These are phyloP conservation scores for Incurvaria masculella DNA, from an alignment of 2,888 invertebrate genomes.

Conservation along the genomic window DNA sequence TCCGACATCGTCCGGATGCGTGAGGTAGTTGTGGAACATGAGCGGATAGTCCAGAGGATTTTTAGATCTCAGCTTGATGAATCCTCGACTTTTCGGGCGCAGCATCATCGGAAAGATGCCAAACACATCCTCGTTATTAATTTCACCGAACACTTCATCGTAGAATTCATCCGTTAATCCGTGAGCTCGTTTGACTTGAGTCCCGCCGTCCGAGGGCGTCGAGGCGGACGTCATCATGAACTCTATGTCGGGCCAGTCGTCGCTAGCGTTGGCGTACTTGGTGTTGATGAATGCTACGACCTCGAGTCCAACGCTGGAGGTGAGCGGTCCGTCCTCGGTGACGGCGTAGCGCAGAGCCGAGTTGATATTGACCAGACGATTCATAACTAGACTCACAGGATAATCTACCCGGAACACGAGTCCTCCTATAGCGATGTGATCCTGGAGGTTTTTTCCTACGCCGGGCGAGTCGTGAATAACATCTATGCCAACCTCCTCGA, in stretches of 20 bases:
- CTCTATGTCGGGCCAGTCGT: conserved; percentile 91
- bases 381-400: conserved; percentile 76
- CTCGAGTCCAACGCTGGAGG: conserved; percentile 84
- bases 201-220: conserved; percentile 81
- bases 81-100: conserved; percentile 82
- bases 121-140: conserved; percentile 73
- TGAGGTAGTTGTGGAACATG: conserved; percentile 89
- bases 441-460: conserved; percentile 84
- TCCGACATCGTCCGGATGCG: conserved; percentile 80
- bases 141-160: conserved; percentile 67
- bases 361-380: conserved; percentile 77
- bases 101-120: conserved; percentile 88
- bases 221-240: conserved; percentile 86
- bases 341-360: conserved; percentile 80
- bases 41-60: conserved; percentile 79
- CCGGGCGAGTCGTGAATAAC: conserved; percentile 76
- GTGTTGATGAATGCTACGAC: conserved; percentile 86
- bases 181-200: conserved; percentile 75
- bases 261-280: conserved; percentile 80
- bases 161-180: conserved; percentile 80
- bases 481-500: conserved; percentile 67
- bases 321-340: conserved; percentile 82
- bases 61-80: conserved; percentile 66
- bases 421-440: conserved; percentile 87
- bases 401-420: conserved; percentile 77